Evolutionary conservation across 53 echinoderm and acorn worm species (phyloP).

Genomic region (Patiria pectinifera): DNA sequence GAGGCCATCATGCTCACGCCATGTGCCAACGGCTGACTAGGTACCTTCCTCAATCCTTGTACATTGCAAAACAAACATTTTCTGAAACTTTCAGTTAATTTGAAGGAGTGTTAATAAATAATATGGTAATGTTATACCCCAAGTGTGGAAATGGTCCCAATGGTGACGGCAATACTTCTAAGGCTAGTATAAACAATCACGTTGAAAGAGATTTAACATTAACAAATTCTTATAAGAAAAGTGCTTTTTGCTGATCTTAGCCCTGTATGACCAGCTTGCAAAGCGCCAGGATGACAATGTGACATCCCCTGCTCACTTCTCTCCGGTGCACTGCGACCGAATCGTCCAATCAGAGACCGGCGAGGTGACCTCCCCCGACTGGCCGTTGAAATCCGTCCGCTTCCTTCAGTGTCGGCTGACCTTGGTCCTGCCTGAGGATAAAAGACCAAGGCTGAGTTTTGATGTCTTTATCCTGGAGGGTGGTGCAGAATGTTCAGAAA

Average conservation of each 20-base stretch:
- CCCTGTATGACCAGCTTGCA: not conserved
- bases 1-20: too few species aligned
- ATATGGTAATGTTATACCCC: too few species aligned
- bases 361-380: constrained; percentile 70
- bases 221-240: too few species aligned
- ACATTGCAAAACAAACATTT: too few species aligned
- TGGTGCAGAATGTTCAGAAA: constrained; percentile 26
- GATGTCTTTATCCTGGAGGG: constrained; percentile 63
- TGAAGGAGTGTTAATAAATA: too few species aligned
- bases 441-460: constrained; percentile 51
- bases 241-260: not conserved
- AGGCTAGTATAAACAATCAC: too few species aligned
- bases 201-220: too few species aligned
- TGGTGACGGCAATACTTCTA: too few species aligned
- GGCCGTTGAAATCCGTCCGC: constrained; percentile 66
- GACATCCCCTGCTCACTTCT: not conserved
- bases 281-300: not conserved
- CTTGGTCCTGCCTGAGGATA: constrained; percentile 34
- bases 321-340: constrained; percentile 58
- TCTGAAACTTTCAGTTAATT: too few species aligned
- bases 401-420: constrained; percentile 60
- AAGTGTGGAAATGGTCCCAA: too few species aligned
- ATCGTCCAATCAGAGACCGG: constrained; percentile 39
- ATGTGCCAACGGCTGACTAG: too few species aligned
- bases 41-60: too few species aligned